These are phyloP conservation scores for Leptosomus discolor DNA, from an alignment of 2,113 vertebrate genomes.

Conservation along the genomic window DNA sequence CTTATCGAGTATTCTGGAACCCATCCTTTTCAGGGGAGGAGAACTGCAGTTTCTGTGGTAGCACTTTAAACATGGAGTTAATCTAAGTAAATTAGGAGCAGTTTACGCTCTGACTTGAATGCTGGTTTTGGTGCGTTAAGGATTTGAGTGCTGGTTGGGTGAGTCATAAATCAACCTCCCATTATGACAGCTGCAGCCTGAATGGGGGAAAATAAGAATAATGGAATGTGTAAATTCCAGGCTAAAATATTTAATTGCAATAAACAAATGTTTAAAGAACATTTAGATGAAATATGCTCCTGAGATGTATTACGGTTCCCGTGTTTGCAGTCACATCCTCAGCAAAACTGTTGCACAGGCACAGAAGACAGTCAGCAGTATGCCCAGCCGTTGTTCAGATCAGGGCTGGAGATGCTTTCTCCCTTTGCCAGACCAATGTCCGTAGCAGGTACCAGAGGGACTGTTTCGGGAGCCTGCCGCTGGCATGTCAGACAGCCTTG, in stretches of 20 bases:
- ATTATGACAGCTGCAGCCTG: slow-evolving; percentile 48
- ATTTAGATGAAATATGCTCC: slow-evolving; percentile 18
- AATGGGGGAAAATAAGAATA: slow-evolving; percentile 54
- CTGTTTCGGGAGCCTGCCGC: not conserved
- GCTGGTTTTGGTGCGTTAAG: slow-evolving; percentile 20
- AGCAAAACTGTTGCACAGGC: not conserved
- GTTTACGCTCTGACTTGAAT: slow-evolving; percentile 45
- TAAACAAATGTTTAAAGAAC: slow-evolving; percentile 56
- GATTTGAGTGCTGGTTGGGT: slow-evolving; percentile 27
- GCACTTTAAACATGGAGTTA: slow-evolving; percentile 11
- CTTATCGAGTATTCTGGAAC: not conserved
- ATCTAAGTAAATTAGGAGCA: slow-evolving; percentile 53
- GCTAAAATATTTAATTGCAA: slow-evolving; percentile 57
- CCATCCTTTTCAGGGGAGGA: not conserved
- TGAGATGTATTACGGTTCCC: not conserved
- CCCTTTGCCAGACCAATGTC: not conserved
- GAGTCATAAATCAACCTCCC: slow-evolving; percentile 63
- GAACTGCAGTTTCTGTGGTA: not conserved
- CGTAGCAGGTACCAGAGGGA: not conserved
- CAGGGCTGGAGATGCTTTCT: not conserved
- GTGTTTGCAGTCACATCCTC: not conserved
- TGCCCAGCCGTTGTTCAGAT: not conserved
- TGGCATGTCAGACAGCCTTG: not conserved
- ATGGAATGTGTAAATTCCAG: slow-evolving; percentile 55
- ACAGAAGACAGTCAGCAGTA: not conserved